Percentiles rank a stretch among this genome's conserved stretches.
Evolutionary conservation across 1,140 invertebrate genomes (phyloP).

Genomic region (Drosophila subpulchrella): DNA sequence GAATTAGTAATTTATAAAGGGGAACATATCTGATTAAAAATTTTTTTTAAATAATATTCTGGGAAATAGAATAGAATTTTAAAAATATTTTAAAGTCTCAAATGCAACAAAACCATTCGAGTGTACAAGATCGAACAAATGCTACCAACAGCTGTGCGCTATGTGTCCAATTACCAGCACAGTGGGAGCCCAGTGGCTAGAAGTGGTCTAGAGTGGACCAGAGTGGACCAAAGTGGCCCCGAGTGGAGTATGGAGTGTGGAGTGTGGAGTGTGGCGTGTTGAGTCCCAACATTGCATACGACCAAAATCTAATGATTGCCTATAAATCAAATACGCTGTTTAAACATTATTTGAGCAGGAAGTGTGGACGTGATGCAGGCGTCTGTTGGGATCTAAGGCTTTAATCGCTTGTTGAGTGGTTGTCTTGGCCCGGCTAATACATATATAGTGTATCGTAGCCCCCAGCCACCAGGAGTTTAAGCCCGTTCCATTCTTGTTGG

Average conservation of each 20-base stretch:
- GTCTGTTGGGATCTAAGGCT: conserved; percentile 51
- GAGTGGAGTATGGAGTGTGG: conserved; percentile 13
- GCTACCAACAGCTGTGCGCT: conserved; percentile 63
- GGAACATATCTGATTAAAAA: too few species aligned
- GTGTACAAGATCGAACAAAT: conserved; percentile 22
- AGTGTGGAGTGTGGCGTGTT: conserved; percentile 28
- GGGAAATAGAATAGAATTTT: neutral
- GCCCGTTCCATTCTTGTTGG: conserved; percentile 40
- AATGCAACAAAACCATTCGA: neutral
- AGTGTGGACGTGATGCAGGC: conserved; percentile 79
- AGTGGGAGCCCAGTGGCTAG: conserved; percentile 59
- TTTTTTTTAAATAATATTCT: neutral
- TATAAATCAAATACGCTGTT: conserved; percentile 80
- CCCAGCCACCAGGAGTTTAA: conserved; percentile 8
- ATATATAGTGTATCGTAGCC: neutral
- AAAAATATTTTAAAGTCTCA: neutral
- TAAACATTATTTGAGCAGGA: conserved; percentile 82
- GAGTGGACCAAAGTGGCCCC: conserved; percentile 16
- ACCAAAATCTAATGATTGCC: conserved; percentile 79
- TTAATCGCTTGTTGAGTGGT: conserved; percentile 70
- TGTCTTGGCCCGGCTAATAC: conserved; percentile 11
- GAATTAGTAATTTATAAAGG: too few species aligned
- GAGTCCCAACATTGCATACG: conserved; percentile 53
- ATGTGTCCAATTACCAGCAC: conserved; percentile 78
- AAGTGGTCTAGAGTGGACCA: conserved; percentile 25